phyloP scores from a whole-genome alignment of 92 coral and sea anemone species.

The Epizoanthus stellaris region DNA sequence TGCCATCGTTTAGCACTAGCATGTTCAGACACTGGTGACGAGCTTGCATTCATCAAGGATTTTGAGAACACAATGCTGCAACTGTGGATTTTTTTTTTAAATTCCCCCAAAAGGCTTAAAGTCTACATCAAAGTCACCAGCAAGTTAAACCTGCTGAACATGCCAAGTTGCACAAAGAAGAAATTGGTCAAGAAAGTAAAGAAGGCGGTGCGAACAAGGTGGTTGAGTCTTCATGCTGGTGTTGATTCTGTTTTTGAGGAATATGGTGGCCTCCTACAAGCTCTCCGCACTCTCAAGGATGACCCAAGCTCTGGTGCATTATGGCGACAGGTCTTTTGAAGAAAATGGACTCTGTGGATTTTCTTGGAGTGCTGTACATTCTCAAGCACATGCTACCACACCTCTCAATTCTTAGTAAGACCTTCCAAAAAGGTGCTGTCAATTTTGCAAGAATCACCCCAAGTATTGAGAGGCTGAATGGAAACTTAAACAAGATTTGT shows the following conservation, averaged over 20 bases:
- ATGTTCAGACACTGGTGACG: slow-evolving; percentile 46
- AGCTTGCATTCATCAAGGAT: slow-evolving; percentile 41
- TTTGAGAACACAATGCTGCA: slow-evolving; percentile 35
- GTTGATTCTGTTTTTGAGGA: slow-evolving; percentile 49
- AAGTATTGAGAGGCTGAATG: slow-evolving; percentile 30
- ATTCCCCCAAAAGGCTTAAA: slow-evolving; percentile 38
- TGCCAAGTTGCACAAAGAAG: slow-evolving; percentile 41
- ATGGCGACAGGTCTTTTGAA: slow-evolving; percentile 49
- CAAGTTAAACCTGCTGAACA: slow-evolving; percentile 9
- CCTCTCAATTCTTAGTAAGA: slow-evolving; percentile 44
- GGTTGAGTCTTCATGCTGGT: slow-evolving; percentile 55
- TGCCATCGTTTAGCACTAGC: slow-evolving; percentile 46
- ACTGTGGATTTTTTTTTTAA: slow-evolving; percentile 39
- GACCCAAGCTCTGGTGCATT: slow-evolving; percentile 40
- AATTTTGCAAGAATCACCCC: slow-evolving; percentile 51
- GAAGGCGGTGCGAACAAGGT: slow-evolving; percentile 49
- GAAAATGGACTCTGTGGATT: slow-evolving; percentile 37
- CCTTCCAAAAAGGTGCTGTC: slow-evolving; percentile 43
- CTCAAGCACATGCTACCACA: slow-evolving; percentile 49
- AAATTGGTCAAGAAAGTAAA: slow-evolving; percentile 45
- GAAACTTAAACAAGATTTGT: slow-evolving; percentile 33
- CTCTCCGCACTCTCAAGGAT: slow-evolving; percentile 41
- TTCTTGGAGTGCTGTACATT: slow-evolving; percentile 49
- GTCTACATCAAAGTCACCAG: slow-evolving; percentile 37
- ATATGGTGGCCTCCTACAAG: slow-evolving; percentile 39